Evolutionary conservation across 2,797 vertebrate genomes (phyloP), one percentile per base, ranked within the genome.

Genomic region (Oreortyx pictus): DNA sequence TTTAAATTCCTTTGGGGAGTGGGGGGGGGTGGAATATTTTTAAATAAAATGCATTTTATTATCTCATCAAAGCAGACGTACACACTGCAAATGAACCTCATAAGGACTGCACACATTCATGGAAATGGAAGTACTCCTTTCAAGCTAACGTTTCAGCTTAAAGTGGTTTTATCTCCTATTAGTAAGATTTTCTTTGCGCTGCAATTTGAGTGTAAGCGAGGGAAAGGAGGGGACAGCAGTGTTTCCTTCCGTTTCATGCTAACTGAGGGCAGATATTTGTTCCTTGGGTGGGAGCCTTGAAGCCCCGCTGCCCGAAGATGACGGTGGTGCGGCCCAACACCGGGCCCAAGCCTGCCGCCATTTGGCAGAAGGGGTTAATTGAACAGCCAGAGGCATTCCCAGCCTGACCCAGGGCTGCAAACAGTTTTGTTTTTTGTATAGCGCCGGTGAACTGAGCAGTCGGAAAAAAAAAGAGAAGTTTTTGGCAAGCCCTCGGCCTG

Each of bases 401-500:
- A 62, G 86, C 80, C 77, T 92, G 92, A 90, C 50, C 88, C 92
- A 68, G 89, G 92, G 94, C 95, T 97, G 94, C 92, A 97, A 97
- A 97, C 97, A 97, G 96, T 97, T 97, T 97, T 97, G 96, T 97
- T 97, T 97, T 97, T 97, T 97, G 96, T 97, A 71, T 93, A 57
- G 93, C 37, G 24, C 76, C 50, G 80, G 43, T 96, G 95, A 97
- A 80, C 75, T 77, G 90, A 97, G 88, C 94, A 94, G 90, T 70
- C 52, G 33, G 56, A 27, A 71, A 84, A 59, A 82, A 71, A 52
- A 52, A 71, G 93, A 67, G 29, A 52, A 71, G 93, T 87, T 96
- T 95, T 97, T 91, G 97, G 97, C 97, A 97, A 97, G 97, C 97
- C 95, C 87, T 94, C 7, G 25, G 97, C 95, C 96, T 81, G 80